Conservation (phyloP, 2,888 invertebrate species). For the Ernsta delagoae region DNA sequence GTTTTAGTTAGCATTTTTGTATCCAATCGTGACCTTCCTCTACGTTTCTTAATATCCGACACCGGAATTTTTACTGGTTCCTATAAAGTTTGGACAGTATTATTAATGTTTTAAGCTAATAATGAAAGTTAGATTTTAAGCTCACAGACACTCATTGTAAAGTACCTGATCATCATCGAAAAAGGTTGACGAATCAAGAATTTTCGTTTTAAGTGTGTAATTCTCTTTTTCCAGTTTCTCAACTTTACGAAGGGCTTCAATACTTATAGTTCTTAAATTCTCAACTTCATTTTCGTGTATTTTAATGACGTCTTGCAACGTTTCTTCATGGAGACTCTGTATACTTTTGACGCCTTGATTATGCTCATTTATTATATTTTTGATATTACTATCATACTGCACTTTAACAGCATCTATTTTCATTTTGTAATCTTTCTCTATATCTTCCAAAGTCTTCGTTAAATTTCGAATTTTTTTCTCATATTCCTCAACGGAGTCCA, state of each 20-base stretch:
- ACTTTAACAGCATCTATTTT: conserved; percentile 76
- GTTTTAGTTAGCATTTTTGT: conserved; percentile 67
- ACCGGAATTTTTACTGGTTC: conserved; percentile 58
- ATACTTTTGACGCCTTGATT: conserved; percentile 82
- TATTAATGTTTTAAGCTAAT: neutral
- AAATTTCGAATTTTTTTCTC: conserved; percentile 62
- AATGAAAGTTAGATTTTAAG: neutral
- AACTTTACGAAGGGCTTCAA: conserved; percentile 74
- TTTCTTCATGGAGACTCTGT: conserved; percentile 82
- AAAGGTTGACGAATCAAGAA: conserved; percentile 44
- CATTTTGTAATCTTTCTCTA: conserved; percentile 69
- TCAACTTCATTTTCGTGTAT: conserved; percentile 82
- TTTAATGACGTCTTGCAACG: conserved; percentile 72
- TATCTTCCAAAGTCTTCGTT: conserved; percentile 60
- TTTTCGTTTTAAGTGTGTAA: conserved; percentile 56
- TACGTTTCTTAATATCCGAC: conserved; percentile 54
- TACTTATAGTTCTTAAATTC: conserved; percentile 73
- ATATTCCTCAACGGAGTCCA: conserved; percentile 58
- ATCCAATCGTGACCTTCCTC: conserved; percentile 49
- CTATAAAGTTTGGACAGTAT: conserved; percentile 48
- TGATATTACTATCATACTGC: conserved; percentile 82
- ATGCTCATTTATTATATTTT: conserved; percentile 80
- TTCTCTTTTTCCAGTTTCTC: conserved; percentile 74
- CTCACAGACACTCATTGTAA: neutral
- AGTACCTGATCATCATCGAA: conserved; percentile 58